Evolutionary conservation across 30 jellyfish, hydroid and myxozoan genomes (phyloP).

Genomic region (Mastigias papua): DNA sequence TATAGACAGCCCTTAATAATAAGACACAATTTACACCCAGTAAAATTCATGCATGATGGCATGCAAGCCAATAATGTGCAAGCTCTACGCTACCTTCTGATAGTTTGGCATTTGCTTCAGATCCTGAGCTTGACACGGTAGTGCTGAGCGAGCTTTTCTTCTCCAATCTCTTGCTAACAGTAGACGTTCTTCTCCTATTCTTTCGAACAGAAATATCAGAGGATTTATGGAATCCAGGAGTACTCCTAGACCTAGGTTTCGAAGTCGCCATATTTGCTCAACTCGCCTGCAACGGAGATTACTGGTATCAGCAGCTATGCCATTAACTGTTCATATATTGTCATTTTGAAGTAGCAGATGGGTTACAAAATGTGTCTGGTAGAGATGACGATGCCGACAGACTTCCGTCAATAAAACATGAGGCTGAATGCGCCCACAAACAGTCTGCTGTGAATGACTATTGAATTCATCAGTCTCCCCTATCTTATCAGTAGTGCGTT

Average conservation of each 20-base stretch:
- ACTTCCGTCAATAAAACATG: background rate
- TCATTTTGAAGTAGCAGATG: too few relatives aligned
- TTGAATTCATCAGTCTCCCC: background rate
- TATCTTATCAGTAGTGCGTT: too few relatives aligned
- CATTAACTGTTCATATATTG: too few relatives aligned
- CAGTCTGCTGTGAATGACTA: background rate
- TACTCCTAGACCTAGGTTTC: background rate
- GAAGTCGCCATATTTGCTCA: background rate
- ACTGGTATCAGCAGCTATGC: too few relatives aligned
- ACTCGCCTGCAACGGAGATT: background rate
- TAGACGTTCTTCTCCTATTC: background rate
- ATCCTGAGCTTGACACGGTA: conserved; percentile 25
- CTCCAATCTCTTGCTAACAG: background rate
- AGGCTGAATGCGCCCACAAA: background rate
- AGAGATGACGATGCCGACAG: background rate
- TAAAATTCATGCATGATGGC: background rate
- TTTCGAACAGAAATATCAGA: background rate
- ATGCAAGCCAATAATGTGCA: background rate
- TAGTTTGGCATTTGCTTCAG: conserved; percentile 1
- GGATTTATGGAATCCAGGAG: background rate
- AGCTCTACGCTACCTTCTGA: background rate
- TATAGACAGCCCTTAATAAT: too few relatives aligned
- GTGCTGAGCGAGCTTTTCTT: conserved; percentile 9
- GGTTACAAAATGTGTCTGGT: too few relatives aligned
- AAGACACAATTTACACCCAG: background rate